A percentile compares a stretch with the other conserved stretches of the same genome.
phyloP scores from a whole-genome alignment of 2,797 vertebrate genomes.

The Intellagama lesueurii region DNA sequence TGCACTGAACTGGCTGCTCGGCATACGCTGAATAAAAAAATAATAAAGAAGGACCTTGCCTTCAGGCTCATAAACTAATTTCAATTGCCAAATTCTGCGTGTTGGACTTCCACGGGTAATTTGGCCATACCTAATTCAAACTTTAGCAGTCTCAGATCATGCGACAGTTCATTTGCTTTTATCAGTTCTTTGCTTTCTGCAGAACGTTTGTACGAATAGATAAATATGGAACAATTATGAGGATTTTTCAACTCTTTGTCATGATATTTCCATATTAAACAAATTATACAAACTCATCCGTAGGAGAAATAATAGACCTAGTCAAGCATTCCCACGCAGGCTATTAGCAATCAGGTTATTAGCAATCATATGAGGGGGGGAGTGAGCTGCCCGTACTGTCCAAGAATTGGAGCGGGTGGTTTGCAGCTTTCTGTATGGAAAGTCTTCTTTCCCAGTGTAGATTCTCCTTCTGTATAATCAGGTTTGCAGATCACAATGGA shows the following conservation, averaged over 20 bases:
- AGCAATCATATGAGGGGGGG: not conserved
- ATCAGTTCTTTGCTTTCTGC: not conserved
- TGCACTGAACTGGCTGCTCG: not conserved
- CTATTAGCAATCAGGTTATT: not conserved
- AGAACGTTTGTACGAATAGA: not conserved
- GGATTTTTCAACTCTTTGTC: not conserved
- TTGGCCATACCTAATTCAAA: not conserved
- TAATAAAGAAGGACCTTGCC: not conserved
- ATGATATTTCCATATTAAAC: not conserved
- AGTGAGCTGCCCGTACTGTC: not conserved
- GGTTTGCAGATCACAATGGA: no score
- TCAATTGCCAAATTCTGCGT: not conserved
- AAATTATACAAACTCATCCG: not conserved
- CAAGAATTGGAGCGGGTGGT: accelerated
- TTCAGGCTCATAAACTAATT: not conserved
- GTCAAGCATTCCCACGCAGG: not conserved
- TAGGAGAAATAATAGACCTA: not conserved
- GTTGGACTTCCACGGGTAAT: not conserved
- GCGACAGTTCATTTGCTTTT: not conserved
- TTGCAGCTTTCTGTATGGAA: not conserved
- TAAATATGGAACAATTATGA: not conserved
- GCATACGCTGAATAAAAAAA: not conserved
- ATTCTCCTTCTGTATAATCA: not conserved
- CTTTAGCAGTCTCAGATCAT: not conserved
- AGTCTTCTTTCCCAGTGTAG: not conserved